Conservation (phyloP, 2,888 invertebrate genomes). For the Blomia tropicalis region DNA sequence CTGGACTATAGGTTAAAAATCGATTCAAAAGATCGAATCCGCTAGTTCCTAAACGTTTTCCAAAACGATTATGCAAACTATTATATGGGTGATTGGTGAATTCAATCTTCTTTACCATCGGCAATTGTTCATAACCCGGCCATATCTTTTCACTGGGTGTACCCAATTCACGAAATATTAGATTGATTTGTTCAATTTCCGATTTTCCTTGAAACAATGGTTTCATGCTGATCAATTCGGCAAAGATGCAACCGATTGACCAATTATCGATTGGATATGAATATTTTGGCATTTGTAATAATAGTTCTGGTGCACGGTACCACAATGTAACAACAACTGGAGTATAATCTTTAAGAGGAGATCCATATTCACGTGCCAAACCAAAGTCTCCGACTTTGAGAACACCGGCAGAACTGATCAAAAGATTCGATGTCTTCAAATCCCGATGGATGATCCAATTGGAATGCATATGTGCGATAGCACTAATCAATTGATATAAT, state of each 20-base stretch:
- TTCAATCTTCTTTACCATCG: conserved; percentile 77
- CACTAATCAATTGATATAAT: conserved; percentile 70
- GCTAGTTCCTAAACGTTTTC: conserved; percentile 37
- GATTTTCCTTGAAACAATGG: conserved; percentile 91
- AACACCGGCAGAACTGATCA: conserved; percentile 70
- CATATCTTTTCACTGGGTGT: conserved; percentile 89
- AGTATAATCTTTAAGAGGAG: conserved; percentile 86
- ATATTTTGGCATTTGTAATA: conserved; percentile 77
- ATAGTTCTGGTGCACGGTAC: conserved; percentile 90
- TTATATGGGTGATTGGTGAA: conserved; percentile 80
- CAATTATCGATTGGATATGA: conserved; percentile 94
- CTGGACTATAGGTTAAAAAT: conserved; percentile 79
- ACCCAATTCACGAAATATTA: conserved; percentile 85
- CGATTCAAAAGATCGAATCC: conserved; percentile 36
- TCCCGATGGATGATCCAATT: conserved; percentile 98
- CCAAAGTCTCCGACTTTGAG: conserved; percentile 68
- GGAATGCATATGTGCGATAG: conserved; percentile 90
- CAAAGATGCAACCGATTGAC: conserved; percentile 94
- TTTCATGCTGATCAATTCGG: conserved; percentile 82
- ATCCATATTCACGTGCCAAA: conserved; percentile 89
- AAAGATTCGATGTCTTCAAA: conserved; percentile 88
- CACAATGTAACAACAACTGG: conserved; percentile 93
- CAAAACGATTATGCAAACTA: conserved; percentile 52
- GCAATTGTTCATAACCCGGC: conserved; percentile 80
- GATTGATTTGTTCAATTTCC: conserved; percentile 83